Percentiles rank a stretch among this genome's conserved stretches.
Evolutionary conservation across 92 coral and sea anemone species (phyloP).

Genomic region (Muricea muricata): DNA sequence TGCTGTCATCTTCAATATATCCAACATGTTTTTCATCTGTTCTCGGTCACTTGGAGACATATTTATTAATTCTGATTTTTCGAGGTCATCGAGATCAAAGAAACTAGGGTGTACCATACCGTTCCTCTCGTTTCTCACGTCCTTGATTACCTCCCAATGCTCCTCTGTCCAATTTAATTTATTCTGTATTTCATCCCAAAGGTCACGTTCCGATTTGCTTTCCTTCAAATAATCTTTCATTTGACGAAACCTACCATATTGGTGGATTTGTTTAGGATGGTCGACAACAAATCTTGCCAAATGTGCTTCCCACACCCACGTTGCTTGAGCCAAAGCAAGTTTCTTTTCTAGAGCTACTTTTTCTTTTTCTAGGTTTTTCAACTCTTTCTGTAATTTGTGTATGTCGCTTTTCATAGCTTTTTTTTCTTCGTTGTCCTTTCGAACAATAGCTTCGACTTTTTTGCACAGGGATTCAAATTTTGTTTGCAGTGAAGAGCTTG

Average conservation of each 20-base stretch:
- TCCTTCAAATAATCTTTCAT: neutral
- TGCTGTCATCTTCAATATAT: neutral
- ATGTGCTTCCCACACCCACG: neutral
- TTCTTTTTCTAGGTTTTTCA: neutral
- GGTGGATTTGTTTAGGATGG: neutral
- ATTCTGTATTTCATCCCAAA: neutral
- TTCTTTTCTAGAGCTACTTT: neutral
- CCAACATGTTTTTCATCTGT: neutral
- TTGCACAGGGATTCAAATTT: neutral
- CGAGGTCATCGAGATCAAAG: neutral
- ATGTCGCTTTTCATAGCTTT: neutral
- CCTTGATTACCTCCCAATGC: neutral
- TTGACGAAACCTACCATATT: neutral
- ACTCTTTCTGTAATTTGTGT: neutral
- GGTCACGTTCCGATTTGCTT: neutral
- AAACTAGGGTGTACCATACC: neutral
- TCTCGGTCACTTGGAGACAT: neutral
- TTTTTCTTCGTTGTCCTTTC: no score
- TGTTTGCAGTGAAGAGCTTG: neutral
- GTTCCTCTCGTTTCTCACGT: neutral
- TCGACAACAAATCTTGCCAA: constrained; percentile 1
- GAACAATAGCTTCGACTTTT: neutral
- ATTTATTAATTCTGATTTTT: neutral
- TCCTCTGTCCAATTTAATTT: neutral
- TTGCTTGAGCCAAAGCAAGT: neutral